Conservation (phyloP, 2,888 invertebrate genomes). For the Amphipoea oculea region DNA sequence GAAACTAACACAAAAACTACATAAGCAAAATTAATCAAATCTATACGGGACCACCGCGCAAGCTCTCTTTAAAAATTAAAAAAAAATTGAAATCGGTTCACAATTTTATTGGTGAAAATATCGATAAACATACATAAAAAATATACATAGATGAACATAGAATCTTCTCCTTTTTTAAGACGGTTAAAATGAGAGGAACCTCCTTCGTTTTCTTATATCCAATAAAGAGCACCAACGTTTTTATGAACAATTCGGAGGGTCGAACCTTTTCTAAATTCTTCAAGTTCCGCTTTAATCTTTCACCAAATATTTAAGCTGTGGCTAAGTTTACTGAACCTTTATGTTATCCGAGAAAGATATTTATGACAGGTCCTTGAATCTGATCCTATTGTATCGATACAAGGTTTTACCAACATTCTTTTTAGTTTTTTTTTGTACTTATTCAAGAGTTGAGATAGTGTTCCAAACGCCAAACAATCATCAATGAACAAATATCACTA, state of each 20-base stretch:
- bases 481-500: too few relatives aligned
- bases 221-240: slow-evolving; percentile 83
- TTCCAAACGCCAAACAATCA: too few relatives aligned
- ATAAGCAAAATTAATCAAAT: not conserved
- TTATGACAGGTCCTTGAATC: slow-evolving; percentile 67
- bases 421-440: not conserved
- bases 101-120: not conserved
- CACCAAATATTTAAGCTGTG: slow-evolving; percentile 80
- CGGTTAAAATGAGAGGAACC: slow-evolving; percentile 62
- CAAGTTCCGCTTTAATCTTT: slow-evolving; percentile 83
- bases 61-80: not conserved
- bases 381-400: slow-evolving; percentile 60
- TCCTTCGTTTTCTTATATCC: slow-evolving; percentile 79
- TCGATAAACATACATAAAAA: not conserved
- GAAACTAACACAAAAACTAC: not conserved
- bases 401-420: slow-evolving; percentile 23
- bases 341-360: slow-evolving; percentile 69
- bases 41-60: not conserved
- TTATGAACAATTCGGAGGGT: slow-evolving; percentile 83
- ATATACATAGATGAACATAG: not conserved
- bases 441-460: not conserved
- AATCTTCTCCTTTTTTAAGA: not conserved
- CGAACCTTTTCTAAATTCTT: slow-evolving; percentile 81
- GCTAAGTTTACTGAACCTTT: slow-evolving; percentile 79
- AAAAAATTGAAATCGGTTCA: not conserved